A percentile compares a stretch with the other conserved stretches of the same genome.
These are phyloP conservation scores for Fragariocoptes setiger DNA, from an alignment of 1,140 invertebrate genomes.

Conservation along the genomic window DNA sequence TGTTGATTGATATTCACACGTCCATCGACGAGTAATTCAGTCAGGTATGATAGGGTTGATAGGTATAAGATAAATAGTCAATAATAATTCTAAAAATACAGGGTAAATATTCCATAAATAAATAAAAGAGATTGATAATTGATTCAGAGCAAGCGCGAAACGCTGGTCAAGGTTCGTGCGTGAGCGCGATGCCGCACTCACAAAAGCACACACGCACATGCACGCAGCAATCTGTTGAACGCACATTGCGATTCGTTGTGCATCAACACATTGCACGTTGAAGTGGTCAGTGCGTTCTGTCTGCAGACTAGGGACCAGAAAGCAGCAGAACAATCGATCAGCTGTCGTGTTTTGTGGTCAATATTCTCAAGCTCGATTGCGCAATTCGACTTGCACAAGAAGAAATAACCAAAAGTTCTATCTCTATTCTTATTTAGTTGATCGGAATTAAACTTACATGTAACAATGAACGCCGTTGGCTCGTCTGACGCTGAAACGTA, in stretches of 20 bases:
- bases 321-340: too few species aligned
- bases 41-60: too few species aligned
- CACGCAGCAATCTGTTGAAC: too few species aligned
- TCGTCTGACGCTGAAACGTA: conserved; percentile 52
- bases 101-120: not conserved
- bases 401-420: conserved; percentile 1
- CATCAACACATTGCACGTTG: too few species aligned
- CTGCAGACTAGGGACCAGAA: too few species aligned
- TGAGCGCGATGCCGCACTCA: not conserved
- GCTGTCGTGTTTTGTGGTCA: too few species aligned
- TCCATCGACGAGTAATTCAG: too few species aligned
- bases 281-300: too few species aligned
- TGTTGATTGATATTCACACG: conserved; percentile 7
- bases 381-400: conserved; percentile 3
- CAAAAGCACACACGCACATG: too few species aligned
- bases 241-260: too few species aligned
- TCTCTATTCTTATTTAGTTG: too few species aligned
- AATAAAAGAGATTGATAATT: not conserved
- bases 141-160: not conserved
- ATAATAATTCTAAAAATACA: not conserved
- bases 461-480: conserved; percentile 38
- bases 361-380: too few species aligned
- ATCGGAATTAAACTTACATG: conserved; percentile 18
- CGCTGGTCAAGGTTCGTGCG: not conserved
- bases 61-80: not conserved